Base-by-base conservation (phyloP, 2,888 invertebrate genomes). In the Luffia ferchaultella region DNA sequence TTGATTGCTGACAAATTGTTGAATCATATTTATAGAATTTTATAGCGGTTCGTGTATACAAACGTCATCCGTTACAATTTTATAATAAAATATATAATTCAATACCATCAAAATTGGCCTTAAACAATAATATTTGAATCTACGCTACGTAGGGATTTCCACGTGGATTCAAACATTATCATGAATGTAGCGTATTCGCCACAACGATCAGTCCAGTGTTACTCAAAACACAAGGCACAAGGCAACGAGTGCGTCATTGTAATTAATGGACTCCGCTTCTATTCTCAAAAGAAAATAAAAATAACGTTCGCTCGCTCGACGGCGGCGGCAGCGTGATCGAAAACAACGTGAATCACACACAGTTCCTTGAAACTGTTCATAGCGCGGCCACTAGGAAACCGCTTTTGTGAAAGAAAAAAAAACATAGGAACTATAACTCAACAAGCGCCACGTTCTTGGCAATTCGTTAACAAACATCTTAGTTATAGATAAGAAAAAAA, bases 251-350 rank as follows among this genome's bases (percentile, higher is more conserved):
- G 80, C 79, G 79, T 80, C 80, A 80, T 62, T 73, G 69, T 74
- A 78, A 78, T 80, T 79, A 78, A 80, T 78, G 75, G 76, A 70
- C 67, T 67, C 58, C 58, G 66, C 61, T 65, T 72, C 73, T 77
- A 77, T 76, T 77, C 78, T 75, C 65, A 72, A 76, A 74, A 73
- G 73, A 73, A 74, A 79, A 76, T 76, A 78, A 75, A 79, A 79
- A 80, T 80, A 77, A 71, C 73, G 59, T 42, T 16, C 56, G 52
- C 62, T 67, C 67, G 63, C 62, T 67, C 68, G 64, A 43, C 2
- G 20, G 60, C 55, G 57, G 57, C 56, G 59, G 60, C 58, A 17
- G 59, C 43, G 57, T 60, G 63, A 61, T 65, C 67, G 68, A 72
- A 75, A 76, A 76, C 72, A 74, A 62, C 61, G 68, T 76, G 76